Evolutionary conservation across 2,888 invertebrate species (phyloP).

Genomic region (Cenopis cana): DNA sequence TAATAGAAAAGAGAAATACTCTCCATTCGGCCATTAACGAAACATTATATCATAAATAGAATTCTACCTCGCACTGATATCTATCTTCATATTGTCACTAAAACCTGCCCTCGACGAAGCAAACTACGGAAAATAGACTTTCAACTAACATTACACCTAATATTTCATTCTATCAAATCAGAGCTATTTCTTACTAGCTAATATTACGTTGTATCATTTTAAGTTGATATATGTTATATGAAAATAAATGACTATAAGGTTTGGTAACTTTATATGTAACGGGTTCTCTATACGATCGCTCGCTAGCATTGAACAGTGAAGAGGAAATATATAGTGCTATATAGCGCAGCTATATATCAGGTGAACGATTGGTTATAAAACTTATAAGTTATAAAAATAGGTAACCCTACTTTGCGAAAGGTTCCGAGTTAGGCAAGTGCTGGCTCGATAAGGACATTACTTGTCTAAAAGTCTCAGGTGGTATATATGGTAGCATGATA

Average conservation of each 20-base stretch:
- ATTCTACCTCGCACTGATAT: constrained; percentile 58
- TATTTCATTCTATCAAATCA: constrained; percentile 65
- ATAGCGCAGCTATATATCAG: background rate
- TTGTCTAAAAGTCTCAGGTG: too few relatives aligned
- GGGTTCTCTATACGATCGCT: constrained; percentile 46
- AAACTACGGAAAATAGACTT: constrained; percentile 79
- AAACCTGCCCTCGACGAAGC: constrained; percentile 67
- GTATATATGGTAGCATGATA: too few relatives aligned
- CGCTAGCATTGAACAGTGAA: constrained; percentile 17
- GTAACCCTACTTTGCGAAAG: background rate
- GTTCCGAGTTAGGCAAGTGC: too few relatives aligned
- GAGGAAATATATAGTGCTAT: background rate
- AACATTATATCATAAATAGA: constrained; percentile 44
- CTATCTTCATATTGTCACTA: constrained; percentile 58
- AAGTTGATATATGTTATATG: constrained; percentile 61
- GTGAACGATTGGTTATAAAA: background rate
- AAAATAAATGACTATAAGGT: constrained; percentile 73
- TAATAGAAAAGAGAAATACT: background rate
- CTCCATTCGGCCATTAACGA: constrained; percentile 23
- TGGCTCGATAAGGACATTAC: too few relatives aligned
- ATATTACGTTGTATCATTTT: constrained; percentile 45
- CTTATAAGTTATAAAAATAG: too few relatives aligned
- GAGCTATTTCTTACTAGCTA: constrained; percentile 61
- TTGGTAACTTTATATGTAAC: constrained; percentile 59
- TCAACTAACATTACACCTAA: constrained; percentile 61